Evolutionary conservation across 2,113 vertebrate genomes (phyloP).

Genomic region (Oryzias celebensis): DNA sequence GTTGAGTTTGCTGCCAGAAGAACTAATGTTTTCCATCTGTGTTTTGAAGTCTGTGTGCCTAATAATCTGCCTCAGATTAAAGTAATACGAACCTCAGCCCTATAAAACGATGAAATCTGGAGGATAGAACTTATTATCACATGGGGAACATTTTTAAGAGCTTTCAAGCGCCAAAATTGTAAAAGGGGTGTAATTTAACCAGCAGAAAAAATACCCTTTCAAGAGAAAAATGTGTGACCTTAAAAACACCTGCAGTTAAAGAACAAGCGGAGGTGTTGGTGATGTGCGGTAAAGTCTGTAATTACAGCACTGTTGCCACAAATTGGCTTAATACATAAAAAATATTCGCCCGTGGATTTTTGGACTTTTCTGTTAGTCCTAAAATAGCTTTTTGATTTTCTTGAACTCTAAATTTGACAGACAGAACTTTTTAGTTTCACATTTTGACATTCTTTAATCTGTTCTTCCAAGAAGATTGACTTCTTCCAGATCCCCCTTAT

Average conservation of each 20-base stretch:
- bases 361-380: not conserved
- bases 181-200: slow-evolving; percentile 1
- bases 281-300: slow-evolving; percentile 13
- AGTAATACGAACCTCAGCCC: slow-evolving; percentile 23
- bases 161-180: not conserved
- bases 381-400: not conserved
- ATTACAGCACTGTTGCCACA: slow-evolving; percentile 16
- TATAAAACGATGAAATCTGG: slow-evolving; percentile 7
- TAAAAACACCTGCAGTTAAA: not conserved
- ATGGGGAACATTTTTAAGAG: slow-evolving; percentile 1
- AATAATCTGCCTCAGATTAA: slow-evolving; percentile 48
- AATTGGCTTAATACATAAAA: slow-evolving; percentile 10
- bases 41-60: slow-evolving; percentile 44
- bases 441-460: not conserved
- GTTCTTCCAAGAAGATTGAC: slow-evolving; percentile 4
- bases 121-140: not conserved
- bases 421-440: not conserved
- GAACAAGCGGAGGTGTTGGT: slow-evolving; percentile 23
- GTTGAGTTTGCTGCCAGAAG: slow-evolving; percentile 54
- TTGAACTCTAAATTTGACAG: not conserved
- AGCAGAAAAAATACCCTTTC: not conserved
- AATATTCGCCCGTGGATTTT: not conserved
- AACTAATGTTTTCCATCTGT: slow-evolving; percentile 67
- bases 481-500: slow-evolving; percentile 8
- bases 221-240: not conserved